Base-by-base conservation (phyloP, 2,888 invertebrate species). In the Parnassius glacialis region DNA sequence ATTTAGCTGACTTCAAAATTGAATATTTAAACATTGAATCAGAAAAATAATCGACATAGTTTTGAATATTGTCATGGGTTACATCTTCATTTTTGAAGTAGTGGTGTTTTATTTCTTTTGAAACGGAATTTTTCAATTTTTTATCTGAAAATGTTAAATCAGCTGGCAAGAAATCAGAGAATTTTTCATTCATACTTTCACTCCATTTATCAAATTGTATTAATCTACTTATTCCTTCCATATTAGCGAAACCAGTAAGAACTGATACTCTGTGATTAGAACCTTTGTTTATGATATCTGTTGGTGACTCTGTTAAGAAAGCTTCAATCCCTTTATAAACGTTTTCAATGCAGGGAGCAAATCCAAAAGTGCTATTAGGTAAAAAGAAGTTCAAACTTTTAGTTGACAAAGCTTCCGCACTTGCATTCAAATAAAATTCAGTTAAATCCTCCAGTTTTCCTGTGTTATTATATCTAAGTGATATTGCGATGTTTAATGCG, bases 1-100 rank as follows among this genome's bases (percentile, higher is more conserved):
- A n/a, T 68, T 81, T 84, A 0, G 83, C 80, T 9, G 90, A 89
- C 62, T 82, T 87, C 65, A 90, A 71, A 52, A 90, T 84, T 1
- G 76, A 72, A 62, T 88, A 86, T 61, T 85, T 90, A 57, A 90
- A 90, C 90, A 90, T 89, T 1, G 83, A 72, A 67, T 90, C 91
- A 1, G 89, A 88, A 57, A 87, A 89, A 64, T 88, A 91, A 66
- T 90, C 82, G 3, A 90, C 70, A 47, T 83, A 91, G 10, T 70
- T 78, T 67, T 80, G 78, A 3, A 85, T 57, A 12, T 74, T 79
- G 11, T 85, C 77, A 11, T 69, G 65, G 10, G 79, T 74, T 0
- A 90, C 67, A 52, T 82, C 72, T 67, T 87, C 74, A 1, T 70
- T 78, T 61, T 85, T 76, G 50, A 90, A 91, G 65, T 91, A 91